These are phyloP conservation scores for Fratercula arctica DNA, from an alignment of 2,797 vertebrate species.

Conservation along the genomic window DNA sequence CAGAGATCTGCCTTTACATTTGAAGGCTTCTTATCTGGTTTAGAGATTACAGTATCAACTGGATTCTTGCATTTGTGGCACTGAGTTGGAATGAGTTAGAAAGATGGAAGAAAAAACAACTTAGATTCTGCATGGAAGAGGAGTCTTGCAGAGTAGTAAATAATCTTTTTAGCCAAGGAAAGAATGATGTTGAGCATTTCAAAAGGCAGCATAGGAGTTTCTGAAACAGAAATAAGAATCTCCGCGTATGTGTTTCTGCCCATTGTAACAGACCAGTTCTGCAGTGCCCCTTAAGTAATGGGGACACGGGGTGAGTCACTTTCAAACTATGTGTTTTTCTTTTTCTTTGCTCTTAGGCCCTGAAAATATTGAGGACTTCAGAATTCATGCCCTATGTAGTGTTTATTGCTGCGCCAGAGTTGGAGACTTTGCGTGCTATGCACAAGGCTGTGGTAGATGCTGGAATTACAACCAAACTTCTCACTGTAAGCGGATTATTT, in stretches of 20 bases:
- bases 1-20: neutral
- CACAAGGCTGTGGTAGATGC: slow-evolving; percentile 98
- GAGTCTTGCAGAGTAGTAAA: neutral
- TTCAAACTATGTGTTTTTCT: neutral
- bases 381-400: slow-evolving; percentile 99
- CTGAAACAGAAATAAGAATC: neutral
- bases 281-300: neutral
- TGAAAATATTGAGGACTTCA: slow-evolving; percentile 94
- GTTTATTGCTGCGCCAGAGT: slow-evolving; percentile 95
- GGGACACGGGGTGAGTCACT: neutral
- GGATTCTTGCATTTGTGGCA: neutral
- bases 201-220: neutral
- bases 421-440: slow-evolving; percentile 94
- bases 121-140: neutral
- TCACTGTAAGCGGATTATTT: slow-evolving; percentile 84
- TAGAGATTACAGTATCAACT: neutral
- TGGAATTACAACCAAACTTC: slow-evolving; percentile 95
- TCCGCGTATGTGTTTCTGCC: neutral
- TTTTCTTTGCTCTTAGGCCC: slow-evolving; percentile 80
- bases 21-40: neutral
- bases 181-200: neutral
- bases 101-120: neutral
- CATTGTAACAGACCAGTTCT: neutral
- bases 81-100: neutral
- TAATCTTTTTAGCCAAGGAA: neutral